These are phyloP conservation scores for Brenthis daphne DNA, from an alignment of 2,888 invertebrate species.

Conservation along the genomic window DNA sequence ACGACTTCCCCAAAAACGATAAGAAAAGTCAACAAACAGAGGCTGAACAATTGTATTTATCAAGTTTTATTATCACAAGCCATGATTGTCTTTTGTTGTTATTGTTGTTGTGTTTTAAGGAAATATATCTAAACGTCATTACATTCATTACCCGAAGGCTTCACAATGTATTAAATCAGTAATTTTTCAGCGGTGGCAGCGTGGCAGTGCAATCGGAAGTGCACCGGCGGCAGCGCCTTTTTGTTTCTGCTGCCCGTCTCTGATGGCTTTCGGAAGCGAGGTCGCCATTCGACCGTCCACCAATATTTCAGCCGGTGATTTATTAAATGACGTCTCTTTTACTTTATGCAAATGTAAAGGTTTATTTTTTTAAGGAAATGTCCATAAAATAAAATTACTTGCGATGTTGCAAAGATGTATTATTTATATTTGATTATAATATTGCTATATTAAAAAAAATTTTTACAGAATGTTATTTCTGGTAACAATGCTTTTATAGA, in stretches of 20 bases:
- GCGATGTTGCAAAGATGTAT: not conserved
- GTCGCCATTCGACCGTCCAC: slow-evolving; percentile 70
- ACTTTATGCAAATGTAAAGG: slow-evolving; percentile 29
- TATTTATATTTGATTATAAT: too few species aligned
- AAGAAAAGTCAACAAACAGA: too few species aligned
- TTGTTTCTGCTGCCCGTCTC: slow-evolving; percentile 68
- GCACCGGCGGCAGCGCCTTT: slow-evolving; percentile 72
- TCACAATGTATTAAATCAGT: slow-evolving; percentile 67
- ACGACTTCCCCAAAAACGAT: too few species aligned
- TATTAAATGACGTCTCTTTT: slow-evolving; percentile 58
- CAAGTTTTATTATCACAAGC: too few species aligned
- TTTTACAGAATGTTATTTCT: too few species aligned
- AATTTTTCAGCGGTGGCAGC: slow-evolving; percentile 71
- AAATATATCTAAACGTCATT: slow-evolving; percentile 13
- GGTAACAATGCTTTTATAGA: too few species aligned
- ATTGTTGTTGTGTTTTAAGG: slow-evolving; percentile 10
- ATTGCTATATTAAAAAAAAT: too few species aligned
- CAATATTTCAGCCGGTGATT: slow-evolving; percentile 70
- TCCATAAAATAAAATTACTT: slow-evolving; percentile 7
- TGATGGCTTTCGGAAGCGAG: slow-evolving; percentile 78
- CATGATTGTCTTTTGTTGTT: not conserved
- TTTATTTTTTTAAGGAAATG: slow-evolving; percentile 24
- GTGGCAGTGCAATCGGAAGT: slow-evolving; percentile 77
- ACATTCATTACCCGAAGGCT: slow-evolving; percentile 41
- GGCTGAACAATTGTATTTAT: too few species aligned